Evolutionary conservation across 2,113 vertebrate species (phyloP), one percentile per base, ranked within the genome.

Genomic region (Entomyzon cyanotis): DNA sequence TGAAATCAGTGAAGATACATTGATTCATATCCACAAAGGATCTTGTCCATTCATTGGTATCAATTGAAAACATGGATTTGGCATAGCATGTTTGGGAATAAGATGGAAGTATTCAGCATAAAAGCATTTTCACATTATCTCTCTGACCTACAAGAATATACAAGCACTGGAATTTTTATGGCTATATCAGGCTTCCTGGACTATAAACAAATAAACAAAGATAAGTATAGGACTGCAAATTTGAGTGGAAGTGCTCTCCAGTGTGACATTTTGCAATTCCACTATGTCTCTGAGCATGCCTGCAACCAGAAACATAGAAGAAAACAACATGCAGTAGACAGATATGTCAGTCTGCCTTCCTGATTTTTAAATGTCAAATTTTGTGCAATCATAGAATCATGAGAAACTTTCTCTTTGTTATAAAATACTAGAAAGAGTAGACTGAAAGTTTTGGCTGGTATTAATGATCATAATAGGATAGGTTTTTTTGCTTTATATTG

Each of bases 1-100:
- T 78, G n/a, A 93, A 97, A 92, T 96, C 75, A 84, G 56, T 92
- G 60, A 90, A 81, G 27, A 30, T 58, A n/a, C 41, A 50, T 76
- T 63, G 84, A 85, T 95, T 93, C 56, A 76, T 86, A 76, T 28
- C 27, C 84, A 60, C 77, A 75, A 87, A 92, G 63, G 77, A 77
- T 74, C 55, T 70, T 58, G 68, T 87, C 46, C 42, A 47, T 85
- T 91, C 59, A 47, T 47, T 87, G 74, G 19, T 87, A 68, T 77
- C 52, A 83, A 63, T 53, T 69, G 58, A 79, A 91, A 96, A 87
- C 17, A 16, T 15, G 2, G 68, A 88, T 79, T 94, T 94, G 69
- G 56, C 55, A 65, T 37, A 74, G 15, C 35, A 55, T 31, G 55
- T 85, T 86, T 88, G 62, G 59, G 74, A 87, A 80, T 78, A 69